Conservation (phyloP, 2,888 invertebrate species). For the Calliopum simillimum region DNA sequence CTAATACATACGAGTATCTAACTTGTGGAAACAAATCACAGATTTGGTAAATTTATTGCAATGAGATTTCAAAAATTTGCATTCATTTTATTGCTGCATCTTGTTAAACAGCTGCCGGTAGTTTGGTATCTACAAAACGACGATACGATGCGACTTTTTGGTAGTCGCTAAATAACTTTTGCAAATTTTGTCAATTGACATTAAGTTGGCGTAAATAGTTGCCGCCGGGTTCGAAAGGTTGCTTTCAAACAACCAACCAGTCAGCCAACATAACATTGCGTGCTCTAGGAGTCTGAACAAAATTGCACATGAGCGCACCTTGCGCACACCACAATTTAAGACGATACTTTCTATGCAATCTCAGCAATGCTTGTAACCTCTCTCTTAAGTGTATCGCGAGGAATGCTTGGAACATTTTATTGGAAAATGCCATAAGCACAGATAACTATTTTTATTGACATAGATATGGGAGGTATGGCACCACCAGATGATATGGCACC, state of each 20-base stretch:
- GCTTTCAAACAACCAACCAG: too few relatives aligned
- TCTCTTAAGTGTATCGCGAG: too few relatives aligned
- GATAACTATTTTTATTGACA: too few relatives aligned
- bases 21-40: not conserved
- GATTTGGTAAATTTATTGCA: constrained; percentile 18
- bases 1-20: not conserved
- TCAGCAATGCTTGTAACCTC: too few relatives aligned
- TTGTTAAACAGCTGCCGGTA: constrained; percentile 10
- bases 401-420: too few relatives aligned
- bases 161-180: not conserved
- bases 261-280: not conserved
- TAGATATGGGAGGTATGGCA: too few relatives aligned
- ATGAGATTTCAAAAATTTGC: constrained; percentile 13
- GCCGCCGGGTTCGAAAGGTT: constrained; percentile 19
- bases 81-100: constrained; percentile 25
- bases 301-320: too few relatives aligned
- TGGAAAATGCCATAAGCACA: too few relatives aligned
- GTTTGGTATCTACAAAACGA: not conserved
- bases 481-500: too few relatives aligned
- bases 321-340: too few relatives aligned
- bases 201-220: constrained; percentile 27
- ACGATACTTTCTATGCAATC: too few relatives aligned
- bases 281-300: not conserved
- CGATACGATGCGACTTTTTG: too few relatives aligned
- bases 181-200: constrained; percentile 20